Evolutionary conservation across 2,888 invertebrate genomes (phyloP), one percentile per base, ranked within the genome.

Genomic region (Esperia sulphurella): DNA sequence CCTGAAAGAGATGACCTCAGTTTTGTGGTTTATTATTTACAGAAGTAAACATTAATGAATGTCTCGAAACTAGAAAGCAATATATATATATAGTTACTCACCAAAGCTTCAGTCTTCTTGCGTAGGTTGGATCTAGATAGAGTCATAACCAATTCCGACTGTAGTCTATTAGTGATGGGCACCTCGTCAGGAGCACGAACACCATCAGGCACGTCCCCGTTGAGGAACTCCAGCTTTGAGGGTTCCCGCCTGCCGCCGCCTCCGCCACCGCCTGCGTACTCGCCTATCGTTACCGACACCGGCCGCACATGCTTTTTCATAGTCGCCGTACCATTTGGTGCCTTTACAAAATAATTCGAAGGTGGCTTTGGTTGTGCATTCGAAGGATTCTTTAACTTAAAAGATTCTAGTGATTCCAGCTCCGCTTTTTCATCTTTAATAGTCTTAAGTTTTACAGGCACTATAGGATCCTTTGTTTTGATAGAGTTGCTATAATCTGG

Each of bases 331-430:
- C 90, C 92, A 54, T 75, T 92, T 43, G 83, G 91, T 46, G 81
- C 91, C 72, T 82, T 91, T 55, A 91, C 89, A 71, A 94, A 95
- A 71, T 94, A 95, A 45, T 92, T 92, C 28, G 92, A 88, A 12
- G 95, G 95, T 8, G 94, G 94, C 65, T 92, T 93, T 39, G 93
- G 93, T 49, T 85, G 88, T 21, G 90, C 81, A 50, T 90, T 91
- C 4, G 90, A 83, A 21, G 93, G 92, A 68, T 93, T 92, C 57
- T 93, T 93, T 58, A 95, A 73, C 67, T 93, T 93, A 77, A 93
- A 94, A 5, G 95, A 95, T 74, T 95, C 95, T 59, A 95, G 81
- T 14, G 94, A 94, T 65, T 94, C 93, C 89, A 95, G 91, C 77
- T 95, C 95, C 9, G 93, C 95, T 33, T 91, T 90, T 52, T 93